Evolutionary conservation across 2,797 vertebrate species (phyloP), one percentile per base, ranked within the genome.

Genomic region (Neosilurus mollespiculum): DNA sequence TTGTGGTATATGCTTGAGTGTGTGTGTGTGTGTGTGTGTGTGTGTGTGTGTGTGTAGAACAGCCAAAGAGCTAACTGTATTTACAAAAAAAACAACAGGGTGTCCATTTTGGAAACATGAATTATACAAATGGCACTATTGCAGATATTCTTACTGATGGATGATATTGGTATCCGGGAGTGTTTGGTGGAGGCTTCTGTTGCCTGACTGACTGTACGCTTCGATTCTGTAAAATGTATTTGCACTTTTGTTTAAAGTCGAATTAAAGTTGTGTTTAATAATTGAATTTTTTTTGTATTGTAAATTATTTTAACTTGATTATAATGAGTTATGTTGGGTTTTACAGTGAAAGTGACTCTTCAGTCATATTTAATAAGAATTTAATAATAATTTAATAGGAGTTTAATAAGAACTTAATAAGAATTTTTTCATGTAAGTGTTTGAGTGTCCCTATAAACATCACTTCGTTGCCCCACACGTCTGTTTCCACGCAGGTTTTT

Each of bases 231-330:
- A 78, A 77, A 11, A 76, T 11, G 51, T 24, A 51, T 73, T 73
- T 10, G 54, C 73, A 84, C n/a, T 65, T 69, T 18, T 43, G 81
- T 83, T 83, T 43, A 30, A 78, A 10, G 34, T 77, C 24, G 34
- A 34, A 58, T 59, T 20, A 34, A n/a, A 37, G 30, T 61, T 43
- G 75, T 67, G 49, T 71, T 83, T 34, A 83, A 86, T 49, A 80
- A 51, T 18, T 53, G 59, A 85, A 56, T 22, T 85, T 86, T 86
- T 86, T 88, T 88, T 86, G 70, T 82, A 86, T 53, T 49, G 82
- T 83, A 43, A 71, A 83, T 77, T 61, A 51, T 58, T 86, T 83
- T 77, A 58, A 20, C 61, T 77, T 77, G 0, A 43, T 61, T 43
- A n/a, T 58, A 30, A 77, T 12, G 43, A 37, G 20, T 12, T 37